Conservation (phyloP, 2,113 vertebrate genomes). For the Sinocyclocheilus grahami region DNA sequence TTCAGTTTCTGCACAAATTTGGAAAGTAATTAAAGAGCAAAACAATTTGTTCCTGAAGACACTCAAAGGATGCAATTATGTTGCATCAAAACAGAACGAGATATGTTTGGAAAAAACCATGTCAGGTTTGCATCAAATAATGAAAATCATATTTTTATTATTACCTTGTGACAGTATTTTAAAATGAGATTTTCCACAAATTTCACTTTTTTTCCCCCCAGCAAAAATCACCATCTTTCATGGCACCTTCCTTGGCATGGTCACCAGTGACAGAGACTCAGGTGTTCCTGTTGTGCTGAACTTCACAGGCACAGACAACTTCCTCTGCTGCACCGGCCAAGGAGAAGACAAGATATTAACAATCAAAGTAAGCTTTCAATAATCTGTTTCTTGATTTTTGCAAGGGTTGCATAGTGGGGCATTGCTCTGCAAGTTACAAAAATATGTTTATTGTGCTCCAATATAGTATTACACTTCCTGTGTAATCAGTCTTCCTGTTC, state of each 20-base stretch:
- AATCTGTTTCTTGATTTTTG: not conserved
- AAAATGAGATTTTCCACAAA: not conserved
- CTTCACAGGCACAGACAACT: constrained; percentile 51
- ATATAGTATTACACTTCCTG: too few relatives aligned
- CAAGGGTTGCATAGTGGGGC: not conserved
- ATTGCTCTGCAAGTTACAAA: too few relatives aligned
- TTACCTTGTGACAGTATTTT: not conserved
- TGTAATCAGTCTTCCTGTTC: too few relatives aligned
- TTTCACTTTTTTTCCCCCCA: not conserved
- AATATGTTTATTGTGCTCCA: too few relatives aligned
- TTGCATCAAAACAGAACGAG: not conserved
- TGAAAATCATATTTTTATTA: not conserved
- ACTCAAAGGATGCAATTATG: not conserved
- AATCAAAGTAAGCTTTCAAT: constrained; percentile 47
- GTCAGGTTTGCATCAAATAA: constrained; percentile 34
- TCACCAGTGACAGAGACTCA: not conserved
- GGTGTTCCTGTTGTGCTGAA: constrained; percentile 58
- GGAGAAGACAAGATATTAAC: not conserved
- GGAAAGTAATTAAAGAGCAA: not conserved
- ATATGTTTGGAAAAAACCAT: not conserved
- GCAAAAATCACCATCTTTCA: constrained; percentile 58
- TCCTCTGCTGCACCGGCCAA: constrained; percentile 46
- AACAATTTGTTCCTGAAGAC: not conserved
- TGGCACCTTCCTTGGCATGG: not conserved
- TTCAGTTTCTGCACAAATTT: constrained; percentile 21